phyloP scores from a whole-genome alignment of 2,113 vertebrate genomes.

The Sterrhoptilus dennistouni region DNA sequence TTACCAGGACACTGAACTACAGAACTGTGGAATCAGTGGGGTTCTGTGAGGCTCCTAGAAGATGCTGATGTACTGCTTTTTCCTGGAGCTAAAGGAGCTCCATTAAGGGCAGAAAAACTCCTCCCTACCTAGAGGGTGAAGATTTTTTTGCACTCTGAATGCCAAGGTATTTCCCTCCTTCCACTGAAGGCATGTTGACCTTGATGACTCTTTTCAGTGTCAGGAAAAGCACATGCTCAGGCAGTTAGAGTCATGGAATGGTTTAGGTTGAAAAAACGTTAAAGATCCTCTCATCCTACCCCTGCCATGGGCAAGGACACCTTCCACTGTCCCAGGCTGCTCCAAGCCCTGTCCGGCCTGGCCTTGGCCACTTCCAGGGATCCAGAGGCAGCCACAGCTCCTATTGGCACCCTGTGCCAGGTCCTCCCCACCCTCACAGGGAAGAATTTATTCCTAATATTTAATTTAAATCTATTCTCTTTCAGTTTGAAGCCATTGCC shows the following conservation, averaged over 20 bases:
- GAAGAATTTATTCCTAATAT: background rate
- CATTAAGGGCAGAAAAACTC: background rate
- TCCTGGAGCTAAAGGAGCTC: background rate
- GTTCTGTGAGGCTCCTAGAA: background rate
- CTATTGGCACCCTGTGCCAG: background rate
- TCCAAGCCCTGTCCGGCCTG: fast-evolving
- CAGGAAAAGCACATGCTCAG: background rate
- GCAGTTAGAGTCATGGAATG: background rate
- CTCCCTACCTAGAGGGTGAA: background rate
- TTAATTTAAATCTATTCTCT: background rate
- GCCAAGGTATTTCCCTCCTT: background rate
- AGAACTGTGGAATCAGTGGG: too few relatives aligned
- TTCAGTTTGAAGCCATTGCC: background rate
- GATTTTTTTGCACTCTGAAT: background rate
- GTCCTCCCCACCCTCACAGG: fast-evolving
- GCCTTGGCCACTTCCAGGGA: background rate
- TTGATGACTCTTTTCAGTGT: background rate
- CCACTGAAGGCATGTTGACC: background rate
- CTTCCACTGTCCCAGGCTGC: fast-evolving
- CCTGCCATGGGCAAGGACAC: background rate
- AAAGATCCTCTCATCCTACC: background rate
- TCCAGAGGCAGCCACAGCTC: background rate
- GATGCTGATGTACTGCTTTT: background rate
- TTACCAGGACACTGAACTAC: background rate
- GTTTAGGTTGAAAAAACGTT: background rate